A percentile compares a stretch with the other conserved stretches of the same genome.
phyloP scores from a whole-genome alignment of 1,140 invertebrate species.

The Rhyacophila brunnea region DNA sequence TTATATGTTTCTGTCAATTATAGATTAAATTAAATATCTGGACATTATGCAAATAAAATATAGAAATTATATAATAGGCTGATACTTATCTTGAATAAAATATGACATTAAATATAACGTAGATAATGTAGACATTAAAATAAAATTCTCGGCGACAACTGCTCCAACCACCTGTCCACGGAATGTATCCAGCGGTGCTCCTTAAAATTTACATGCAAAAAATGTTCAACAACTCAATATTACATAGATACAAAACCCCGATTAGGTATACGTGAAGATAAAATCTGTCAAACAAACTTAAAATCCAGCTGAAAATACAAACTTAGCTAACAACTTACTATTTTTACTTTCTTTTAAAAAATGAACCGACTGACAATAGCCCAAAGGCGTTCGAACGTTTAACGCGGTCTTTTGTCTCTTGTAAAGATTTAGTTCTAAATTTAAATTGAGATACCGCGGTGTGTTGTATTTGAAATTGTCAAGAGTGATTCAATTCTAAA shows the following conservation, averaged over 20 bases:
- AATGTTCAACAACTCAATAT: constrained; percentile 15
- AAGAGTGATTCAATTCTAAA: constrained; percentile 22
- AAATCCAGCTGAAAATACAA: background rate
- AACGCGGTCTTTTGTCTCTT: constrained; percentile 23
- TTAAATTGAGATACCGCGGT: constrained; percentile 18
- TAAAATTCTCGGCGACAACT: too few species aligned
- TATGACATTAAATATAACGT: too few species aligned
- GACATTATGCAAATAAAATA: too few species aligned
- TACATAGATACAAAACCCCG: constrained; percentile 1
- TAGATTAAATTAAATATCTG: too few species aligned
- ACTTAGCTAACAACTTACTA: constrained; percentile 5
- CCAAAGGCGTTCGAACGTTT: constrained; percentile 28
- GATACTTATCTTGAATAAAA: too few species aligned
- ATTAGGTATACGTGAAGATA: constrained; percentile 15
- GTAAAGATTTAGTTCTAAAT: constrained; percentile 23
- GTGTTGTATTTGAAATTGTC: constrained; percentile 12
- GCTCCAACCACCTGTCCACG: background rate
- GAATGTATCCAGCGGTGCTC: constrained; percentile 8
- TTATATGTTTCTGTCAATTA: too few species aligned
- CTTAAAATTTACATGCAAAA: constrained; percentile 11
- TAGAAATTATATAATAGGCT: too few species aligned
- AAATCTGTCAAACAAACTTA: constrained; percentile 11
- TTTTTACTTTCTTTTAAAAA: constrained; percentile 16
- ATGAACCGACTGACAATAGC: constrained; percentile 9
- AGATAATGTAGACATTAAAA: too few species aligned